Evolutionary conservation across 64 coral and sea anemone genomes (phyloP).

Genomic region (Acropora yongei): DNA sequence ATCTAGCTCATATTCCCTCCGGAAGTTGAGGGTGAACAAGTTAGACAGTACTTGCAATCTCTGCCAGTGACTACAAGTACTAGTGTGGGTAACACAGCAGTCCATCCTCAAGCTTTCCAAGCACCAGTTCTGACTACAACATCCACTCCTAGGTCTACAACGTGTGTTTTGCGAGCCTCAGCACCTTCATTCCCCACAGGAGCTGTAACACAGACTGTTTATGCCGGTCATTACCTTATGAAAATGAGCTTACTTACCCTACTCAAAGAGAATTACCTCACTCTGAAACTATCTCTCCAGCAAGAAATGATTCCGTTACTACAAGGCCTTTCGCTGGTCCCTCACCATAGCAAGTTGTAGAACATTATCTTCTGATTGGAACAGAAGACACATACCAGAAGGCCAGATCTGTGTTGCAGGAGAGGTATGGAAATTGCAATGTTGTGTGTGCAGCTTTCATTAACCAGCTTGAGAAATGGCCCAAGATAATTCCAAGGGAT

Average conservation of each 20-base stretch:
- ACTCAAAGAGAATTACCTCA: too few species aligned
- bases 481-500: conserved; percentile 63
- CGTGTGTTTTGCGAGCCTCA: too few species aligned
- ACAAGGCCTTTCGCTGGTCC: neutral
- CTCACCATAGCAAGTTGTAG: conserved; percentile 47
- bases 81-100: neutral
- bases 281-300: neutral
- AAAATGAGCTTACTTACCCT: too few species aligned
- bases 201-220: too few species aligned
- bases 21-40: neutral
- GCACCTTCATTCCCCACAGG: too few species aligned
- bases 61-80: neutral
- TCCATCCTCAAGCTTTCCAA: too few species aligned
- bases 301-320: neutral
- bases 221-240: too few species aligned
- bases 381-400: conserved; percentile 36
- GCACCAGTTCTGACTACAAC: too few species aligned
- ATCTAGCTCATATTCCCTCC: neutral
- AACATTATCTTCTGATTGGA: conserved; percentile 48
- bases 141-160: too few species aligned
- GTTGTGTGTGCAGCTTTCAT: conserved; percentile 57
- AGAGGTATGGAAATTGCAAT: conserved; percentile 41
- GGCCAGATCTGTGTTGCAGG: conserved; percentile 22
- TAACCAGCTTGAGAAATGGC: conserved; percentile 61
- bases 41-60: neutral